A percentile compares a stretch with the other conserved stretches of the same genome.
Evolutionary conservation across 2,888 invertebrate species (phyloP).

Genomic region (Perizoma flavofasciatum): DNA sequence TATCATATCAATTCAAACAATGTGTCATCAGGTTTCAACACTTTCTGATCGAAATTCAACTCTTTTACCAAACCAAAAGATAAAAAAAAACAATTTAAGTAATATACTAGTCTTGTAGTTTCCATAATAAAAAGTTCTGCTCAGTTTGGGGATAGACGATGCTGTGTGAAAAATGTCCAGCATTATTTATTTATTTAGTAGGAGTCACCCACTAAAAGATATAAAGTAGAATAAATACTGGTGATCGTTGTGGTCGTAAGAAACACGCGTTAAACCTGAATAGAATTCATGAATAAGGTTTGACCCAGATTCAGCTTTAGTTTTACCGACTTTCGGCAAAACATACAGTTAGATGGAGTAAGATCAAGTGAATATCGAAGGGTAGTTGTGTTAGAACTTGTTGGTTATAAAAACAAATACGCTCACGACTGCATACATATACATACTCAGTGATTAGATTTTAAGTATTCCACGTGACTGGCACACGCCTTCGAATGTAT

Average conservation of each 20-base stretch:
- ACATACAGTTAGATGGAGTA: not conserved
- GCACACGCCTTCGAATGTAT: no score
- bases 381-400: no score
- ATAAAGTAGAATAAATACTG: slow-evolving; percentile 60
- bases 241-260: slow-evolving; percentile 47
- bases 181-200: slow-evolving; percentile 3
- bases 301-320: slow-evolving; percentile 4
- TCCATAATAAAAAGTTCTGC: no score
- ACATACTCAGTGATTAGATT: no score
- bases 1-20: not conserved
- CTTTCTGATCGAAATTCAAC: slow-evolving; percentile 7
- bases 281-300: slow-evolving; percentile 40
- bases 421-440: no score
- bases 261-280: slow-evolving; percentile 52
- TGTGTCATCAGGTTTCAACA: not conserved
- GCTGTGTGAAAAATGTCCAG: no score
- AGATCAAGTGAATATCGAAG: no score
- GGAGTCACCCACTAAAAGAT: slow-evolving; percentile 43
- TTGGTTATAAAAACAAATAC: no score
- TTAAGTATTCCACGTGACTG: no score
- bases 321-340: slow-evolving; percentile 5
- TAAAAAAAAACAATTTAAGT: no score
- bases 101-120: no score
- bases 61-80: slow-evolving; percentile 1
- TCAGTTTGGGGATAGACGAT: no score